Base-by-base conservation (phyloP, 2,888 invertebrate species). In the Scaptomyza cyrtandrae region DNA sequence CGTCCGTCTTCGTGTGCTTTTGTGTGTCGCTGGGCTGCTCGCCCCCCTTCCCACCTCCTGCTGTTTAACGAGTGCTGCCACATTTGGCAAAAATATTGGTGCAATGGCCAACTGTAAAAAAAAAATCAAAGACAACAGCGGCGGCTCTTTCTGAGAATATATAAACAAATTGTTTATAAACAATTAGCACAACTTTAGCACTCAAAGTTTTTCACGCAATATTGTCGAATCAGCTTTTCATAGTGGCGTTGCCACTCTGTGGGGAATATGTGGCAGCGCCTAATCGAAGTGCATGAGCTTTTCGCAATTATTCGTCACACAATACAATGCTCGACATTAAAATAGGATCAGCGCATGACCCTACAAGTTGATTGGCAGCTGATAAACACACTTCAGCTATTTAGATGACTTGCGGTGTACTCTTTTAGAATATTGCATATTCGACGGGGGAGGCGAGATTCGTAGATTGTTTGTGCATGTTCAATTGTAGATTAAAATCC, bases 1-100 rank as follows among this genome's bases (percentile, higher is more conserved):
- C 66, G 75, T 75, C 75, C 71, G 79, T 58, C 64, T 81, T 66
- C 85, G 86, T 82, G 84, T 85, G 88, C 87, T 84, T 86, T 88
- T 86, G 78, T 78, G 58, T 70, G 76, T 66, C 65, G 59, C 63
- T 68, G 68, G 52, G 63, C 65, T 64, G 52, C 66, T 53, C 49
- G 31, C 48, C 59, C 55, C 58, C 54, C 49, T 48, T 37, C 19
- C 48, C 43, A 45, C 54, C 57, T 58, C 60, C 58, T 60, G 45
- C 70, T 62, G 46, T 54, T 45, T 59, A 31, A 13, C 10, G 11
- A 79, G 82, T 53, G 80, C 73, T 77, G 83, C 83, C 79, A 77
- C 41, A 66, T 61, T 61, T 59, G 52, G 49, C 35, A 55, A 70
- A 62, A 62, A 57, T 55, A 6, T 16, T 62, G 39, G 37, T 54